Evolutionary conservation across 2,888 invertebrate genomes (phyloP), one percentile per base, ranked within the genome.

Genomic region (Suillia variegata): DNA sequence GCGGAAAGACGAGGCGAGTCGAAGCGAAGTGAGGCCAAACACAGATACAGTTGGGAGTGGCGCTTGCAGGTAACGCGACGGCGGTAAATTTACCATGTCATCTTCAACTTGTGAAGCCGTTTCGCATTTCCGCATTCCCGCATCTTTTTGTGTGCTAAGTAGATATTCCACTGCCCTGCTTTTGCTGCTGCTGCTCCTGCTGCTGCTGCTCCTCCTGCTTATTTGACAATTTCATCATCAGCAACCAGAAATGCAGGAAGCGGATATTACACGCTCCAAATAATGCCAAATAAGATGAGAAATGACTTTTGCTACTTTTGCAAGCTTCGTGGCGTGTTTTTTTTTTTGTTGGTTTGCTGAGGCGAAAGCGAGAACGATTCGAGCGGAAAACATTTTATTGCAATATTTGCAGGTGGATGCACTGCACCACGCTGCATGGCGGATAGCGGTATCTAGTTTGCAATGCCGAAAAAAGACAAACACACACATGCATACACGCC

Each of bases 231-330:
- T 45, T 18, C 17, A 45, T 45, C 45, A 59, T 62, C 66, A 66
- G 57, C 65, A 75, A 70, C 74, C 75, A 75, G 74, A 75, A n/a
- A 73, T 75, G 74, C 72, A 70, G 73, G 73, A 73, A 73, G 70
- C 70, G 74, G 70, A 75, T 75, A 73, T 73, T 73, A 73, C 75
- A 73, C 75, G 73, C 73, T 73, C 74, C 75, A 73, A 70, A 75
- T 75, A 73, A 59, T 70, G 67, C 61, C 63, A 59, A 66, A 73
- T 73, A 75, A 72, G 72, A 73, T 73, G 69, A 73, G 72, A 75
- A 71, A 73, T 75, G 74, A 73, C 75, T 71, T n/a, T 74, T 62
- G 38, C 38, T 34, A 13, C 38, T 56, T 26, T 48, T 33, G 22
- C 56, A n/a, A n/a, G n/a, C n/a, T n/a, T n/a, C 49, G 47, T 52